Evolutionary conservation across 2,113 vertebrate genomes (phyloP).

Genomic region (Ciconia boyciana): DNA sequence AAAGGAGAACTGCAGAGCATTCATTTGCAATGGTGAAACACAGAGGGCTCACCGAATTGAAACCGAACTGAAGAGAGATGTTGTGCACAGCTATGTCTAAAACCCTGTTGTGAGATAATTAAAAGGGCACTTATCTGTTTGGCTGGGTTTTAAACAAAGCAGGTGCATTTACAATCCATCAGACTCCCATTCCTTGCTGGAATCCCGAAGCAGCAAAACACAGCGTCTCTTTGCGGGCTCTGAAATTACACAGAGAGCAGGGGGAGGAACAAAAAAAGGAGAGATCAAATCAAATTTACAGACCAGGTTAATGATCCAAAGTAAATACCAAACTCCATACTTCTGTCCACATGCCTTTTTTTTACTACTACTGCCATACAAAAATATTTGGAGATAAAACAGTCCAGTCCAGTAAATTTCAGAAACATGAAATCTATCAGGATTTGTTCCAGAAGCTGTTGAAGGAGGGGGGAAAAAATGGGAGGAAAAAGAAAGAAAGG

Average conservation of each 20-base stretch:
- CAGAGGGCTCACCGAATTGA: not conserved
- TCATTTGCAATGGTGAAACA: not conserved
- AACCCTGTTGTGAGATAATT: not conserved
- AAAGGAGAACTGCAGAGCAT: not conserved
- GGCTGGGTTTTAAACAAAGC: constrained; percentile 11
- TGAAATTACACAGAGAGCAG: not conserved
- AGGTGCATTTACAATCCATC: constrained; percentile 24
- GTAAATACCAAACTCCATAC: constrained; percentile 39
- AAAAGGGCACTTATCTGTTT: constrained; percentile 65
- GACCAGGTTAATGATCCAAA: constrained; percentile 54
- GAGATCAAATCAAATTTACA: constrained; percentile 50
- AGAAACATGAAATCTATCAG: not conserved
- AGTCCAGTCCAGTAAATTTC: not conserved
- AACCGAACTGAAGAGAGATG: not conserved
- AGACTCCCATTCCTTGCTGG: constrained; percentile 21
- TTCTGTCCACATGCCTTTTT: not conserved
- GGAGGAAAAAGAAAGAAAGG: too few species aligned
- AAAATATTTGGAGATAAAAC: not conserved
- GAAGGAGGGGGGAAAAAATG: not conserved
- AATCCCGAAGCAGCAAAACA: not conserved
- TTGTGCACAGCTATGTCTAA: not conserved
- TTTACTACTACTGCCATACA: not conserved
- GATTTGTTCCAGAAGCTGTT: not conserved
- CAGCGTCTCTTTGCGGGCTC: not conserved
- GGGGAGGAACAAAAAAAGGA: not conserved